phyloP scores from a whole-genome alignment of 2,113 vertebrate species.

The Pangasianodon gigas region DNA sequence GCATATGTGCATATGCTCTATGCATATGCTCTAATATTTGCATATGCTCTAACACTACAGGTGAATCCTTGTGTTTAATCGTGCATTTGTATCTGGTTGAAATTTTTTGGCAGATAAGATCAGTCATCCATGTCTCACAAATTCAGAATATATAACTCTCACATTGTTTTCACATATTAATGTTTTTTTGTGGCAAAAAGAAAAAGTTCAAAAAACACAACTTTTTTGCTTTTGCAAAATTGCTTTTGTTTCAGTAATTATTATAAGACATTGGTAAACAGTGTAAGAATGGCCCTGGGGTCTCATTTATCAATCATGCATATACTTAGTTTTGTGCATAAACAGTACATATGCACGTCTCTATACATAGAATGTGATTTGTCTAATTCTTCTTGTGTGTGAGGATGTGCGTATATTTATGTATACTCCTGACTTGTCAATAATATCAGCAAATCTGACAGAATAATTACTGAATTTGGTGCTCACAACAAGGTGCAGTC shows the following conservation, averaged over 20 bases:
- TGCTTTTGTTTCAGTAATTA: background rate
- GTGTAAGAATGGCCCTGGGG: background rate
- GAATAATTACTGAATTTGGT: background rate
- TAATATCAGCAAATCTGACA: background rate
- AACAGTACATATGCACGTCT: background rate
- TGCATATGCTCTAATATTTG: no score
- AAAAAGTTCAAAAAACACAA: no score
- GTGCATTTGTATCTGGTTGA: background rate
- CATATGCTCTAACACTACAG: background rate
- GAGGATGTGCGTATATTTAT: background rate
- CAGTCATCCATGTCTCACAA: background rate
- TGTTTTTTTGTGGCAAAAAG: background rate
- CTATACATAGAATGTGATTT: background rate
- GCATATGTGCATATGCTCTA: no score
- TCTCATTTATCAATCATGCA: background rate
- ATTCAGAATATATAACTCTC: background rate
- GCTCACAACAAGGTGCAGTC: no score
- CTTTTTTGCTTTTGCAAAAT: no score
- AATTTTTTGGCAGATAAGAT: background rate
- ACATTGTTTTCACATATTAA: background rate
- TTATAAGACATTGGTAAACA: background rate
- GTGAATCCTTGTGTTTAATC: background rate
- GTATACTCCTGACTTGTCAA: background rate
- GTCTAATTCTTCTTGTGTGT: background rate
- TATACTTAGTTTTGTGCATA: background rate